These are phyloP conservation scores for Neodon shergylaensis DNA, from an alignment of 2,113 vertebrate species.

Conservation along the genomic window DNA sequence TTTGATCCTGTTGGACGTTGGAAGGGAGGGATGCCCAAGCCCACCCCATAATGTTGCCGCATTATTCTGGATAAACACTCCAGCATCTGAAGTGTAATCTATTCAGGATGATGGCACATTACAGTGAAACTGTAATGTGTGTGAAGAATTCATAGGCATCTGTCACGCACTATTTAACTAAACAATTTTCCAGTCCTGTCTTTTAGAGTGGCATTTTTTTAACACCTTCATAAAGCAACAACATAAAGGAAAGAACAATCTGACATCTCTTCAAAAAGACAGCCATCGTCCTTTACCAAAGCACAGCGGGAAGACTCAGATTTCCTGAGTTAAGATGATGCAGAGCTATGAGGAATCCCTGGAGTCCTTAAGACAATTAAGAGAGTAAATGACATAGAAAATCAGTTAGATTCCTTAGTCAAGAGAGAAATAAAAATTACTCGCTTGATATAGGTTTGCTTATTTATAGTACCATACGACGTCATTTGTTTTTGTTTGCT, in stretches of 20 bases:
- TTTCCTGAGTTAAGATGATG: background rate
- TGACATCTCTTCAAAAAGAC: slow-evolving; percentile 44
- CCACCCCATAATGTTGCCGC: background rate
- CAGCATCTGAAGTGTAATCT: slow-evolving; percentile 30
- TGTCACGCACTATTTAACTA: slow-evolving; percentile 58
- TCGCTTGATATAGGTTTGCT: background rate
- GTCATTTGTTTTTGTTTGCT: background rate
- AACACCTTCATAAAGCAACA: slow-evolving; percentile 66
- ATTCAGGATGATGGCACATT: slow-evolving; percentile 46
- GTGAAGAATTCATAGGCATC: slow-evolving; percentile 45
- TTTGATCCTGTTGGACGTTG: background rate
- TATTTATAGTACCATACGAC: background rate
- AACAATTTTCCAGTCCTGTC: slow-evolving; percentile 56
- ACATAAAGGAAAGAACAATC: slow-evolving; percentile 53
- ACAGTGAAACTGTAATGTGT: slow-evolving; percentile 34
- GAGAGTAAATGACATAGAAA: slow-evolving; percentile 19
- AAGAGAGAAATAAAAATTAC: slow-evolving; percentile 59
- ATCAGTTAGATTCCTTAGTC: slow-evolving; percentile 4
- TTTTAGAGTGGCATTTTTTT: slow-evolving; percentile 56
- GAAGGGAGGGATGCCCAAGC: background rate
- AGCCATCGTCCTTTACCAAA: background rate
- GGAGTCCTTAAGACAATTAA: slow-evolving; percentile 49
- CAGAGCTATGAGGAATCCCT: background rate
- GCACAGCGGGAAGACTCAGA: background rate
- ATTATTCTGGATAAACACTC: slow-evolving; percentile 46